Conservation (phyloP, 2,888 invertebrate genomes). For the Adelognathus sp. region DNA sequence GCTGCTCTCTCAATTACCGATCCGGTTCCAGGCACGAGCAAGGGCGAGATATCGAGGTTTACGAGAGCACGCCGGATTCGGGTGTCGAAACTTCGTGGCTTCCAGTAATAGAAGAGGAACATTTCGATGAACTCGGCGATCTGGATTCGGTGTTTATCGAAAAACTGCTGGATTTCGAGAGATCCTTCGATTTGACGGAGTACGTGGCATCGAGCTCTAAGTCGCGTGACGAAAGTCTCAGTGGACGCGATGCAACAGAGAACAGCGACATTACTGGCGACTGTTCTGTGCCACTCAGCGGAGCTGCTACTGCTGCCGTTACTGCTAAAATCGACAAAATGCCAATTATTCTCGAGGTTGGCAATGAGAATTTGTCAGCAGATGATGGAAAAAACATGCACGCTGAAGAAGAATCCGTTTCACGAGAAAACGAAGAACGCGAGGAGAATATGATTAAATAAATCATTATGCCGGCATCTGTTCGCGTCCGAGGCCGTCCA, state of each 20-base stretch:
- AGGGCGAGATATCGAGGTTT: too few species aligned
- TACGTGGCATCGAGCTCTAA: not conserved
- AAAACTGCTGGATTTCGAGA: not conserved
- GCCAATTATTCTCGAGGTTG: too few species aligned
- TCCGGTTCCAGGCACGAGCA: not conserved
- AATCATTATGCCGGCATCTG: constrained; percentile 11
- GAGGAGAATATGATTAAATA: not conserved
- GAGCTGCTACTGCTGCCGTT: too few species aligned
- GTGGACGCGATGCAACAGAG: not conserved
- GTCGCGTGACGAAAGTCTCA: not conserved
- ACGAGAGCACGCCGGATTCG: not conserved
- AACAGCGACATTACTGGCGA: too few species aligned
- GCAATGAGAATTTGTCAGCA: too few species aligned
- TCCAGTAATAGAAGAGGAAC: not conserved
- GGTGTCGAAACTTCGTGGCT: not conserved
- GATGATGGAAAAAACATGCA: too few species aligned
- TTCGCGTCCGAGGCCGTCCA: constrained; percentile 8
- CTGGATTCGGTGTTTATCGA: not conserved
- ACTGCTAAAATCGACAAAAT: too few species aligned
- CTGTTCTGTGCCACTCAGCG: too few species aligned
- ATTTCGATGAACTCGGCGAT: not conserved
- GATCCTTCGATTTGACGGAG: not conserved
- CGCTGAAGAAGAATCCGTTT: too few species aligned
- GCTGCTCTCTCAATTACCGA: not conserved
- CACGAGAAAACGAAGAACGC: not conserved